Percentiles rank a stretch among this genome's conserved stretches.
Conservation (phyloP, 30 jellyfish, hydroid and myxozoan species). For the Aurelia sp. region DNA sequence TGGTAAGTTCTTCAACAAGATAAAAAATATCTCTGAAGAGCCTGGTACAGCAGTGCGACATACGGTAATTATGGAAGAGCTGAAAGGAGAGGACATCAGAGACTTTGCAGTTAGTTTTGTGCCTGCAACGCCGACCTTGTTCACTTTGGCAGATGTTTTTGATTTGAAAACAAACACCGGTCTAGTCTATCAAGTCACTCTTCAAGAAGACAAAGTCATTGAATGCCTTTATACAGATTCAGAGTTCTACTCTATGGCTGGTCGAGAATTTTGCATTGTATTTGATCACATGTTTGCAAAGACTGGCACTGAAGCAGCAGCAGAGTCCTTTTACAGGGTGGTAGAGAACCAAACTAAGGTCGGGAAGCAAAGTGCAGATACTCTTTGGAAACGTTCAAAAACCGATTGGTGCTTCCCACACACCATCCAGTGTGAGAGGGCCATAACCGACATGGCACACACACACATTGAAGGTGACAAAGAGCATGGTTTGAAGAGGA, state of each 20-base stretch:
- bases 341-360: not conserved
- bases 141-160: slow-evolving; percentile 30
- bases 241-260: slow-evolving; percentile 18
- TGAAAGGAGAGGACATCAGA: not conserved
- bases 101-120: slow-evolving; percentile 8
- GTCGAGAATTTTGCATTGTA: slow-evolving; percentile 37
- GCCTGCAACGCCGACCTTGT: not conserved
- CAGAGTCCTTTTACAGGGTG: slow-evolving; percentile 31
- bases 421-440: slow-evolving; percentile 42
- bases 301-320: slow-evolving; percentile 49
- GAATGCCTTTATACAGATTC: slow-evolving; percentile 22
- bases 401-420: slow-evolving; percentile 57
- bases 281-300: slow-evolving; percentile 44
- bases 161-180: slow-evolving; percentile 1
- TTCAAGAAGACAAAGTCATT: slow-evolving; percentile 17
- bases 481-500: slow-evolving; percentile 14
- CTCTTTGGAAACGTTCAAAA: slow-evolving; percentile 34
- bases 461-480: slow-evolving; percentile 47
- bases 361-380: slow-evolving; percentile 15
- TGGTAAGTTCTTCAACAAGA: slow-evolving; percentile 8
- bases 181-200: not conserved
- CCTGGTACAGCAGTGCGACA: slow-evolving; percentile 25
- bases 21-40: slow-evolving; percentile 3
- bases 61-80: not conserved
- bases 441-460: slow-evolving; percentile 40